Base-by-base conservation (phyloP, 2,888 invertebrate species). In the Drosophila silvestris region DNA sequence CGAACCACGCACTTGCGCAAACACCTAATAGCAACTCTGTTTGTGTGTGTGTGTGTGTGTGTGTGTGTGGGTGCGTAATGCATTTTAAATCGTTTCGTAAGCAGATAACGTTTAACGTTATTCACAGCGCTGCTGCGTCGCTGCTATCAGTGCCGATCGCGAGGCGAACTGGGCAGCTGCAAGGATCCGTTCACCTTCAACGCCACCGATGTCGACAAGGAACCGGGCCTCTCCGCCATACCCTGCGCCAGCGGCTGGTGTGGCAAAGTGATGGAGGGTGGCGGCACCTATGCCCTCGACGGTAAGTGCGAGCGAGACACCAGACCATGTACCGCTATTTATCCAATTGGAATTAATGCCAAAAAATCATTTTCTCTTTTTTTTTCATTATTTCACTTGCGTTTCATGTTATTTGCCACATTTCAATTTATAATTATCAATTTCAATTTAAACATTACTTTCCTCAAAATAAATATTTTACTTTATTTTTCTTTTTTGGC, bases 191-290 rank as follows among this genome's bases (percentile, higher is more conserved):
- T 98, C 90, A 95, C 94, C 2, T 96, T 95, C 83, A 98, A 98
- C 94, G 95, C 95, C 19, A 97, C 97, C 0, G 95, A 96, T 83
- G 95, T 96, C 6, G 96, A 96, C 78, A 94, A 94, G 28, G 96
- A 96, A 89, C 94, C 94, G 0, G 97, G 97, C 0, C 95, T 98
- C 1, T 95, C 96, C 85, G 95, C 96, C 1, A 95, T 96, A 16
- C 97, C 97, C 0, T 98, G 98, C 88, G 96, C 97, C 0, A 89
- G 87, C 19, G 98, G 98, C 47, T 98, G 98, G 98, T 98, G 98
- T 91, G 97, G 97, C 32, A 98, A 98, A 94, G 96, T 97, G 60
- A 95, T 97, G 44, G 98, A 98, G 93, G 96, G 96, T 69, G 96
- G 96, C 81, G 96, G 96, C 85, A 94, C 96, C 59, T 95, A 96